phyloP scores from a whole-genome alignment of 23 tunicate genomes.

The Trididemnum miniatum region DNA sequence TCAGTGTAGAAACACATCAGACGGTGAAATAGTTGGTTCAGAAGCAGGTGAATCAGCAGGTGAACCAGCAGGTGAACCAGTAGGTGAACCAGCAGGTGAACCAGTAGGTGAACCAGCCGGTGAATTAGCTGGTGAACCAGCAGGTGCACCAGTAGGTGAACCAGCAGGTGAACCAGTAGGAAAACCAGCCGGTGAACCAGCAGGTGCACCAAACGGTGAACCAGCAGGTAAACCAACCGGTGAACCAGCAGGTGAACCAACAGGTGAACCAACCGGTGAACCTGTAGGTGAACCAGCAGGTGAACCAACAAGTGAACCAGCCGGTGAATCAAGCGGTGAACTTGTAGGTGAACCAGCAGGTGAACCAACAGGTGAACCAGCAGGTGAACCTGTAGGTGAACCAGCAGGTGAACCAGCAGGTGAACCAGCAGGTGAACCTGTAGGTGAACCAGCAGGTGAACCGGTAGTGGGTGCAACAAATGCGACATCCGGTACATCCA shows the following conservation, averaged over 20 bases:
- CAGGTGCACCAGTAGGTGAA: conserved; percentile 6
- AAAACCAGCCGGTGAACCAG: conserved; percentile 36
- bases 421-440: conserved; percentile 24
- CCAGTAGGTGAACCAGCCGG: too few relatives aligned
- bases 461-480: conserved; percentile 31
- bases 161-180: conserved; percentile 41
- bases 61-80: too few relatives aligned
- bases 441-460: conserved; percentile 31
- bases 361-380: conserved; percentile 22
- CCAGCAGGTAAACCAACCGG: conserved; percentile 20
- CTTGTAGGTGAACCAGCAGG: neutral
- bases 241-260: conserved; percentile 30
- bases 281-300: conserved; percentile 24
- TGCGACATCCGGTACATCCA: neutral
- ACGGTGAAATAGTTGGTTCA: neutral
- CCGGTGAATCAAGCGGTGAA: conserved; percentile 7
- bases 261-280: neutral
- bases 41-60: conserved; percentile 52
- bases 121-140: conserved; percentile 33
- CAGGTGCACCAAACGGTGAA: neutral
- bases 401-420: conserved; percentile 15
- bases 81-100: too few relatives aligned
- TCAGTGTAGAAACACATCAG: conserved; percentile 30
- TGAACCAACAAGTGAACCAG: conserved; percentile 17
- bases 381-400: conserved; percentile 25